Conservation (phyloP, 2,888 invertebrate genomes). For the Nowickia ferox region DNA sequence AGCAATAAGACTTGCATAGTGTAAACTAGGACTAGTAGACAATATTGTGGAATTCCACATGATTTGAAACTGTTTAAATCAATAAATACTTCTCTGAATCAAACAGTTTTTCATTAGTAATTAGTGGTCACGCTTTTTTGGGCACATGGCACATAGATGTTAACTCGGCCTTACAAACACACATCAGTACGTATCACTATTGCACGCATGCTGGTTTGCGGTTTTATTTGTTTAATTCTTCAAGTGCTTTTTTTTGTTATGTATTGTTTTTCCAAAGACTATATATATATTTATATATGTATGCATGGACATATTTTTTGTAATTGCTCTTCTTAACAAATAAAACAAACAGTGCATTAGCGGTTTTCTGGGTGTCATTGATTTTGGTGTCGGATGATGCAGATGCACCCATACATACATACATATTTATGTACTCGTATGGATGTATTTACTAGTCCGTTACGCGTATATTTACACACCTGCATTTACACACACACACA, state of each 20-base stretch:
- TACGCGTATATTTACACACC: constrained; percentile 18
- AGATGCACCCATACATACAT: neutral
- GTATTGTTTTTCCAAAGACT: neutral
- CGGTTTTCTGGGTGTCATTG: constrained; percentile 57
- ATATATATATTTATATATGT: neutral
- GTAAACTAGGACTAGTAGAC: too few relatives aligned
- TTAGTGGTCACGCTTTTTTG: too few relatives aligned
- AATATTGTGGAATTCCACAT: too few relatives aligned
- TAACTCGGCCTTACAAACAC: too few relatives aligned
- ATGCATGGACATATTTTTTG: neutral
- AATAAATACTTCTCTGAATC: too few relatives aligned
- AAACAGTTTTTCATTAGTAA: too few relatives aligned
- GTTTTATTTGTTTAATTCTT: constrained; percentile 21
- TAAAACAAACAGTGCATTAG: constrained; percentile 36
- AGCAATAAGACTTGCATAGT: too few relatives aligned
- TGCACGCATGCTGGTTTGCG: constrained; percentile 54
- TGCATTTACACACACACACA: neutral
- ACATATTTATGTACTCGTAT: too few relatives aligned
- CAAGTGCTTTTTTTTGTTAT: constrained; percentile 18
- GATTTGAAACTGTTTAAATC: too few relatives aligned
- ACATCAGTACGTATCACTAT: neutral
- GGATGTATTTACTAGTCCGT: neutral
- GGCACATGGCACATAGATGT: too few relatives aligned
- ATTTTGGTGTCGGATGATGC: constrained; percentile 58
- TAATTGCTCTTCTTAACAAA: neutral